phyloP scores from a whole-genome alignment of 1,140 invertebrate genomes.

The Drosophila obscura region DNA sequence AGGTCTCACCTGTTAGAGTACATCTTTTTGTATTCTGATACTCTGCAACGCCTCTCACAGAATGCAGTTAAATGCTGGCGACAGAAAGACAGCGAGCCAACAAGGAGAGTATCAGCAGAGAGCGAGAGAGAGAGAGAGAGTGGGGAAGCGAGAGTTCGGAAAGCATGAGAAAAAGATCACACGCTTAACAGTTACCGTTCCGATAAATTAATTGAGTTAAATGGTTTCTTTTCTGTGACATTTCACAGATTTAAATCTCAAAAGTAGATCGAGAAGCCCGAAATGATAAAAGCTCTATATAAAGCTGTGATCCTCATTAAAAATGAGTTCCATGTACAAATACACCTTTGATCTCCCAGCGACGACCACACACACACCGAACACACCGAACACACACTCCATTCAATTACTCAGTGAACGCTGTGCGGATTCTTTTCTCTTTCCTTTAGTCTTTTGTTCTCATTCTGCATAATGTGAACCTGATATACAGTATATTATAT shows the following conservation, averaged over 20 bases:
- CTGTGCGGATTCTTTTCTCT: conserved; percentile 46
- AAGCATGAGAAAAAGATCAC: neutral
- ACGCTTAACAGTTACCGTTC: conserved; percentile 23
- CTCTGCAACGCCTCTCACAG: too few species aligned
- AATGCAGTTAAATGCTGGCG: too few species aligned
- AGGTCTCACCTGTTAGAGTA: too few species aligned
- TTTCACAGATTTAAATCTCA: conserved; percentile 21
- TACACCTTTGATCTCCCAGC: conserved; percentile 42
- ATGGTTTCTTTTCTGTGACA: conserved; percentile 13
- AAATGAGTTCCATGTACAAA: conserved; percentile 33
- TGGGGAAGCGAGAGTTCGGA: neutral
- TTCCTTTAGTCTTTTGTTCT: conserved; percentile 51
- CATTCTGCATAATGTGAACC: conserved; percentile 61
- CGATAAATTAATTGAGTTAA: conserved; percentile 32
- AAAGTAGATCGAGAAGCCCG: conserved; percentile 9
- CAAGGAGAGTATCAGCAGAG: too few species aligned
- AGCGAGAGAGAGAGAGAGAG: too few species aligned
- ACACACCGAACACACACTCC: conserved; percentile 4
- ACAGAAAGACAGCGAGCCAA: too few species aligned
- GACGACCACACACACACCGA: conserved; percentile 36
- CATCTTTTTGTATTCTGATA: too few species aligned
- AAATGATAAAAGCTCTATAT: conserved; percentile 17
- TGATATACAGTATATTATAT: conserved; percentile 42
- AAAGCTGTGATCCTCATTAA: conserved; percentile 34
- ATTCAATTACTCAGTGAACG: conserved; percentile 15